phyloP scores from a whole-genome alignment of 2,113 vertebrate genomes.

The Picathartes gymnocephalus region DNA sequence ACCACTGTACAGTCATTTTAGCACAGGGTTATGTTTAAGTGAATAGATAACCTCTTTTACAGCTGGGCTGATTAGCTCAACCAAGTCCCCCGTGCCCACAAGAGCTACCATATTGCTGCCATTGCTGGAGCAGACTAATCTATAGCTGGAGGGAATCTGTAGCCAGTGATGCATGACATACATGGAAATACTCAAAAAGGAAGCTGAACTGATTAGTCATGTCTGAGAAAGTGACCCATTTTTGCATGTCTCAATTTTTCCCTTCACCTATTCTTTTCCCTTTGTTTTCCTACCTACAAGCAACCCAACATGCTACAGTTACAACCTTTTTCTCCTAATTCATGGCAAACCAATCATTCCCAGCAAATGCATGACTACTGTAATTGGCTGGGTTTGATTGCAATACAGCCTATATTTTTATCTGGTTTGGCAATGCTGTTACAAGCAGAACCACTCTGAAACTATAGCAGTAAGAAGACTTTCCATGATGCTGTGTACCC shows the following conservation, averaged over 20 bases:
- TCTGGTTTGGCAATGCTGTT: background rate
- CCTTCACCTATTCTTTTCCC: background rate
- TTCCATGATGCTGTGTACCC: background rate
- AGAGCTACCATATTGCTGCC: background rate
- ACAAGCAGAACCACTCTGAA: background rate
- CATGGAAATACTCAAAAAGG: background rate
- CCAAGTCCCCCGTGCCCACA: background rate
- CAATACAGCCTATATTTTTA: background rate
- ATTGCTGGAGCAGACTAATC: background rate
- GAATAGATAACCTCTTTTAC: background rate
- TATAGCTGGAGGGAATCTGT: background rate
- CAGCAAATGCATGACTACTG: background rate
- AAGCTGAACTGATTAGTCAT: background rate
- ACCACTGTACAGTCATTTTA: background rate
- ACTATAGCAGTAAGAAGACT: background rate
- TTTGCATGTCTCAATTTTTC: background rate
- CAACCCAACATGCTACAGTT: background rate
- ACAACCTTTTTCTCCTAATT: background rate
- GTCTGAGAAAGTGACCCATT: background rate
- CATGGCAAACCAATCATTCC: background rate
- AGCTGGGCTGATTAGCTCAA: background rate
- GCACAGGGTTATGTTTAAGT: background rate
- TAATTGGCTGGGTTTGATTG: background rate
- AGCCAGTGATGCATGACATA: background rate
- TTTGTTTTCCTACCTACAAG: background rate